A percentile compares a stretch with the other conserved stretches of the same genome.
Evolutionary conservation across 2,113 vertebrate species (phyloP).

Genomic region (Carollia perspicillata): DNA sequence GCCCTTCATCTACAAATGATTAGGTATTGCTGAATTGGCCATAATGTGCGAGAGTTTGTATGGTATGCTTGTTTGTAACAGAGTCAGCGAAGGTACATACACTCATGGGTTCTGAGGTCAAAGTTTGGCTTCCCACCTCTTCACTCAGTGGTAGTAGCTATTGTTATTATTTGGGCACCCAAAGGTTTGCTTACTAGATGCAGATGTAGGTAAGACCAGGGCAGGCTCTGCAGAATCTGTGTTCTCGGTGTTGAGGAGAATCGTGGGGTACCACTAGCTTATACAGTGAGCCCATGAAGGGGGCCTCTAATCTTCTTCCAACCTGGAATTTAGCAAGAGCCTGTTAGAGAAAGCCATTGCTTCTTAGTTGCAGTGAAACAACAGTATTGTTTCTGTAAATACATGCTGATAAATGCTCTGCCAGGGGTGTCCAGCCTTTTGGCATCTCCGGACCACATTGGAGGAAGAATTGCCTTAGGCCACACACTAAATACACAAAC

Average conservation of each 20-base stretch:
- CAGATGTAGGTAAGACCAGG: not conserved
- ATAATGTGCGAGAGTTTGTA: not conserved
- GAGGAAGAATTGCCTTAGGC: too few relatives aligned
- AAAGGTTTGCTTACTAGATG: not conserved
- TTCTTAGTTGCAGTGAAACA: not conserved
- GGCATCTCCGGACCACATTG: too few relatives aligned
- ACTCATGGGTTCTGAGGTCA: not conserved
- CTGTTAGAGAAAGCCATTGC: not conserved
- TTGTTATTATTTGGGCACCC: not conserved
- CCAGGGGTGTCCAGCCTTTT: too few relatives aligned
- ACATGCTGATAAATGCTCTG: not conserved
- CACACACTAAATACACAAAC: too few relatives aligned
- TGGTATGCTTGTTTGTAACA: not conserved
- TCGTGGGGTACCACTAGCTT: not conserved
- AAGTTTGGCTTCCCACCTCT: not conserved
- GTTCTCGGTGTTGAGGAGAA: not conserved
- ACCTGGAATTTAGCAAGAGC: not conserved
- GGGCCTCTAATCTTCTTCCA: not conserved
- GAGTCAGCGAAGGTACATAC: not conserved
- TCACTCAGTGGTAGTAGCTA: not conserved
- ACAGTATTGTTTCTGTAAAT: not conserved
- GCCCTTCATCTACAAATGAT: not conserved
- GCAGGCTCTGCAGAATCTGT: not conserved
- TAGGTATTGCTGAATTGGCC: not conserved
- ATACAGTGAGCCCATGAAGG: not conserved